Evolutionary conservation across 2,888 invertebrate genomes (phyloP), one percentile per base, ranked within the genome.

Genomic region (Crematogaster levior): DNA sequence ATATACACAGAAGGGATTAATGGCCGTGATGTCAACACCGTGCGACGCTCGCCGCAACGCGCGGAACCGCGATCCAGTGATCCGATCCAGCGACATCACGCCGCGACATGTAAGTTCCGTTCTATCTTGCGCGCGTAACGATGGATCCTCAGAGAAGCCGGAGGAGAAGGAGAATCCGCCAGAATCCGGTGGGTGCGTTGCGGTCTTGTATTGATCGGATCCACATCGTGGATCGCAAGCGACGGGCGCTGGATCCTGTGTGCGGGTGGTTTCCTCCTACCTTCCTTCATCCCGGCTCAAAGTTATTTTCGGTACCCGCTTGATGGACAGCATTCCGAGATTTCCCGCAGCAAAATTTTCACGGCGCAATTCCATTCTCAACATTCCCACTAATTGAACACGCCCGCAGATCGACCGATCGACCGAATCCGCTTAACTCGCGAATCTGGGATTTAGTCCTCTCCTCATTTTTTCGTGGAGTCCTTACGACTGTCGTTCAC

Each of bases 11-110:
- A 53, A 53, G 37, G 56, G 37, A 70, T 75, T 88, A 88, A 86
- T 88, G 84, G 82, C 63, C 83, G 83, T 74, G 84, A 88, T 88
- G 88, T 86, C 88, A 85, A 88, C 88, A 73, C 58, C 65, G 72
- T 84, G 88, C 30, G 43, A 68, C 18, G 30, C 66, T 51, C 65
- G 79, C 74, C 34, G 43, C 60, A 72, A 81, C 75, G 81, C 65
- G 56, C 56, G 56, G 21, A 73, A 40, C 53, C 63, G 77, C 80
- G 88, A 87, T 84, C 84, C 80, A 43, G 82, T 58, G 60, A 81
- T 77, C 84, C 68, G 56, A 82, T 77, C 86, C 34, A 84, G 66
- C 79, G 84, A 77, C 43, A 60, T 74, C 58, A 58, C 77, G 34
- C 65, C 75, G 40, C 81, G 61, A 77, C 61, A 81, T 63, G 77